A percentile compares a stretch with the other conserved stretches of the same genome.
Evolutionary conservation across 2,888 invertebrate genomes (phyloP).

Genomic region (Dilophus febrilis): DNA sequence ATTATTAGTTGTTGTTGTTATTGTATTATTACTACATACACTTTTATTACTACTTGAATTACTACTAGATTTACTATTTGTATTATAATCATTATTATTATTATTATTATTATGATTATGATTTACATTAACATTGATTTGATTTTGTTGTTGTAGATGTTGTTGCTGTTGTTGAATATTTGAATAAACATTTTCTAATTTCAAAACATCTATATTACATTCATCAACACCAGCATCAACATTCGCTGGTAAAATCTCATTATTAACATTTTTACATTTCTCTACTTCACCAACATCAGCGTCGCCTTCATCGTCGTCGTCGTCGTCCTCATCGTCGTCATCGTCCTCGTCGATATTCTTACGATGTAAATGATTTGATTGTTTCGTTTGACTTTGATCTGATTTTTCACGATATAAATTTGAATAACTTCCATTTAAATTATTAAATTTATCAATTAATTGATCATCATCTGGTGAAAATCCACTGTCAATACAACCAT

Average conservation of each 20-base stretch:
- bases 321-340: neutral
- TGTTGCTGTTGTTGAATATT: slow-evolving; percentile 16
- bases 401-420: slow-evolving; percentile 25
- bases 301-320: neutral
- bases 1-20: neutral
- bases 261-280: neutral
- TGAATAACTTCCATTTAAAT: slow-evolving; percentile 5
- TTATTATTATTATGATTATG: slow-evolving; percentile 16
- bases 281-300: neutral
- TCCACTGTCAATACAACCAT: no score
- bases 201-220: slow-evolving; percentile 4
- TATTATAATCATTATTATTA: slow-evolving; percentile 23
- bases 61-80: neutral
- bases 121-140: neutral
- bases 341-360: neutral
- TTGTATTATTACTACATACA: no score
- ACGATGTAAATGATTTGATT: no score
- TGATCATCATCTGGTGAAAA: no score
- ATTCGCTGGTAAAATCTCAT: neutral
- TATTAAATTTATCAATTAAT: slow-evolving; percentile 13
- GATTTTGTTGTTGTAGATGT: neutral
- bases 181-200: slow-evolving; percentile 17
- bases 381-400: slow-evolving; percentile 12
- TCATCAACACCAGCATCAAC: neutral
- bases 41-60: no score